phyloP scores from a whole-genome alignment of 1,140 invertebrate genomes.

The Orchestia grillus region DNA sequence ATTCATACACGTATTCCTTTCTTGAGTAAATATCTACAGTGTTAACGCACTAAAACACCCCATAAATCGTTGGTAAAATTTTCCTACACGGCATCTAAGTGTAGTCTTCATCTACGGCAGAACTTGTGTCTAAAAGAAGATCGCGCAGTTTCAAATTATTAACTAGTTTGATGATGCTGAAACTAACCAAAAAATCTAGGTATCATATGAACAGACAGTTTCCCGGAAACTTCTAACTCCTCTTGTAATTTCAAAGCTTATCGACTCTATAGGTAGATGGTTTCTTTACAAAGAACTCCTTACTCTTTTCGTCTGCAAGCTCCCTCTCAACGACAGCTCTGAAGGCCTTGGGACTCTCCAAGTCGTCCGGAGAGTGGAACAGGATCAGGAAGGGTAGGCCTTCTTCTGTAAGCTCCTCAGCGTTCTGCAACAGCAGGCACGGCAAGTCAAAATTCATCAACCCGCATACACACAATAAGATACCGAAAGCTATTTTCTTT shows the following conservation, averaged over 20 bases:
- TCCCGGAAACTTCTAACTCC: too few relatives aligned
- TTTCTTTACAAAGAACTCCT: conserved; percentile 70
- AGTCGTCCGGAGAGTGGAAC: conserved; percentile 92
- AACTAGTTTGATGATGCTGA: conserved; percentile 27
- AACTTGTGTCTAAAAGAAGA: neutral
- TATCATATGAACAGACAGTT: too few relatives aligned
- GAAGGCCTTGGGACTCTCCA: conserved; percentile 87
- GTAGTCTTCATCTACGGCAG: neutral
- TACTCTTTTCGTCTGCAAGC: conserved; percentile 91
- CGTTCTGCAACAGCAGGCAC: conserved; percentile 99
- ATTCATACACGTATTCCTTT: too few relatives aligned
- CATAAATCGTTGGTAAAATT: too few relatives aligned
- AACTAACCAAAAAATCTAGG: too few relatives aligned
- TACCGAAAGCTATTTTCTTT: too few relatives aligned
- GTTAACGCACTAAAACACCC: too few relatives aligned
- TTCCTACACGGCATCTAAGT: neutral
- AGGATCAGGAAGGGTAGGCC: conserved; percentile 98
- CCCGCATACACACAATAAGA: too few relatives aligned
- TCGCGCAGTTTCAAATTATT: neutral
- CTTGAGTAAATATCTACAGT: too few relatives aligned
- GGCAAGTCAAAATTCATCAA: neutral
- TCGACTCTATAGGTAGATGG: neutral
- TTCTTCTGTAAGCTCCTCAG: conserved; percentile 98
- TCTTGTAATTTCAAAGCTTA: too few relatives aligned
- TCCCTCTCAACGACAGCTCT: conserved; percentile 82